Evolutionary conservation across 2,113 vertebrate genomes (phyloP), one percentile per base, ranked within the genome.

Genomic region (Protobothrops mucrosquamatus): DNA sequence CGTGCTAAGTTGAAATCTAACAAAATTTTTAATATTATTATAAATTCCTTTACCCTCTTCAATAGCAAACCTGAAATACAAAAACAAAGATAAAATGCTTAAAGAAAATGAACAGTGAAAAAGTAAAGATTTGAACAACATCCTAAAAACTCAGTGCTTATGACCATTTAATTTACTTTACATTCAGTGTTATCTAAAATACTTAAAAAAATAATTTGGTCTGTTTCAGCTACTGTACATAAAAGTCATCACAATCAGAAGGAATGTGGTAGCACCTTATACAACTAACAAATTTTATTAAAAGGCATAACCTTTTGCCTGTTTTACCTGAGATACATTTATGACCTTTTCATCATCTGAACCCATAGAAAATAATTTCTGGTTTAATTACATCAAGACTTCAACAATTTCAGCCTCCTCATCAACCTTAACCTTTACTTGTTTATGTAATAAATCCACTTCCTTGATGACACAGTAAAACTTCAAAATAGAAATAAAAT

Each of bases 41-140:
- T 99, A 99, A 96, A 99, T 99, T 87, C 99, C 99, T 98, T 99
- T 99, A 69, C 99, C 99, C 96, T 99, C 99, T 98, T 99, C 99
- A 96, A 99, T 99, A 95, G 99, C 99, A 91, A 98, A 99, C 99
- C 99, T 99, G 96, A 51, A 98, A 96, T 94, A 89, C 93, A 92
- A 96, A 97, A 97, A 89, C 52, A 88, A 96, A 94, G 12, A 92
- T 91, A 59, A 2, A 87, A 64, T 64, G 52, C 85, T 64, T 85
- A 93, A 20, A 92, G 11, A 89, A 0, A 94, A 56, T 43, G 24
- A 54, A 93, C 2, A 74, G 6, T 54, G 23, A 88, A 94, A 87
- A 29, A 22, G 39, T 48, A 0, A 88, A 12, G 22, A 54, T 1
- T 26, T 56, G 6, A 18, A 74, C 48, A 8, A 34, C 51, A 86